Base-by-base conservation (phyloP, 2,113 vertebrate species). In the Colius striatus region DNA sequence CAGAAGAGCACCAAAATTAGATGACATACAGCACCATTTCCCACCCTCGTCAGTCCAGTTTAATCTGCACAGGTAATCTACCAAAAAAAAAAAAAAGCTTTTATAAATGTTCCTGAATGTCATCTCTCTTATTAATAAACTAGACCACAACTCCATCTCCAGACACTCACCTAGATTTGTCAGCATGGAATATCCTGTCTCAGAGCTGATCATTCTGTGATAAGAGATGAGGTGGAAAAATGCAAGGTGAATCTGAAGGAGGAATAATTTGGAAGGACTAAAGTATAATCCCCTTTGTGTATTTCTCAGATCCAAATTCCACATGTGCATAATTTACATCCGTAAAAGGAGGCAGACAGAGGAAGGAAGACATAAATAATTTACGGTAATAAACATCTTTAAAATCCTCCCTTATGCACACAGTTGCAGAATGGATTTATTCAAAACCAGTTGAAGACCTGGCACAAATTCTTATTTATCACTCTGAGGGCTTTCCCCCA, bases 281-380 rank as follows among this genome's bases (percentile, higher is more conserved):
- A 95, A 90, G 72, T 90, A 72, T 86, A 91, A 85, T 85, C 47
- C 26, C 65, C 38, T 93, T 94, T 95, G 60, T 91, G 55, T 68
- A 43, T 92, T 95, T 97, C 68, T 95, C 71, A 89, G 68, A 51
- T 91, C 54, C 87, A 77, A 96, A 90, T 94, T 95, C 89, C 78
- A 90, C 74, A 74, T 65, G 75, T 92, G 74, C 84, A 81, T 93
- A 96, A 97, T 96, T 96, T 97, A 93, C 7, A 0, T 89, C 92
- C 89, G 70, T 66, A 89, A 11, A 84, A 74, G 51, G 67, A 92
- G 81, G 15, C 55, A 88, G 77, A 20, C 70, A 62, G 79, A 84
- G 54, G 92, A 82, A 83, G 58, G 25, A 84, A 88, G 34, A 93
- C 43, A 88, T 90, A 91, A 95, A 96, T 96, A 92, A 95, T 95